Conservation (phyloP, 1,140 invertebrate species). For the Latrodectus geometricus region DNA sequence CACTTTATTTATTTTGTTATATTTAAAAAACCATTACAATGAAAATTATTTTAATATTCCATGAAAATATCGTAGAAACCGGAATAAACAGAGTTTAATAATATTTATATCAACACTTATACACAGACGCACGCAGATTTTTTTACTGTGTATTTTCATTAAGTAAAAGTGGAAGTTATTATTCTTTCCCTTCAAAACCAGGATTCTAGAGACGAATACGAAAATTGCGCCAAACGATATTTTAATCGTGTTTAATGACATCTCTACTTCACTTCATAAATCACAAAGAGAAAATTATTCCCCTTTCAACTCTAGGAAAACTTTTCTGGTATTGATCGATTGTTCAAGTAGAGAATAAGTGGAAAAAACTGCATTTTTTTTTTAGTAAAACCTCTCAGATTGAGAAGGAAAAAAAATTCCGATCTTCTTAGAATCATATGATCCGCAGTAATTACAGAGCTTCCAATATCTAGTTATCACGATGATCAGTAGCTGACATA, state of each 20-base stretch:
- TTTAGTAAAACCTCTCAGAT: neutral
- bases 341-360: neutral
- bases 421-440: neutral
- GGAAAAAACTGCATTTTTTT: neutral
- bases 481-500: conserved; percentile 15
- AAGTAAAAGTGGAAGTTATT: neutral
- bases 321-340: conserved; percentile 34
- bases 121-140: too few relatives aligned
- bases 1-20: too few relatives aligned
- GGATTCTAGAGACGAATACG: conserved; percentile 2
- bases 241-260: conserved; percentile 59
- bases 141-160: too few relatives aligned
- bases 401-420: neutral
- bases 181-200: neutral
- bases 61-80: too few relatives aligned
- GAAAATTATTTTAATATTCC: too few relatives aligned
- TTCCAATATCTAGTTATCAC: neutral
- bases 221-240: conserved; percentile 45
- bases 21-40: too few relatives aligned
- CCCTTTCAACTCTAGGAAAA: neutral
- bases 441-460: neutral
- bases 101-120: too few relatives aligned
- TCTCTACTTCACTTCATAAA: conserved; percentile 41
- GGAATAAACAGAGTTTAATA: too few relatives aligned
- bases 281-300: conserved; percentile 26